These are phyloP conservation scores for Drosophila greeni DNA, from an alignment of 2,888 invertebrate species.

Conservation along the genomic window DNA sequence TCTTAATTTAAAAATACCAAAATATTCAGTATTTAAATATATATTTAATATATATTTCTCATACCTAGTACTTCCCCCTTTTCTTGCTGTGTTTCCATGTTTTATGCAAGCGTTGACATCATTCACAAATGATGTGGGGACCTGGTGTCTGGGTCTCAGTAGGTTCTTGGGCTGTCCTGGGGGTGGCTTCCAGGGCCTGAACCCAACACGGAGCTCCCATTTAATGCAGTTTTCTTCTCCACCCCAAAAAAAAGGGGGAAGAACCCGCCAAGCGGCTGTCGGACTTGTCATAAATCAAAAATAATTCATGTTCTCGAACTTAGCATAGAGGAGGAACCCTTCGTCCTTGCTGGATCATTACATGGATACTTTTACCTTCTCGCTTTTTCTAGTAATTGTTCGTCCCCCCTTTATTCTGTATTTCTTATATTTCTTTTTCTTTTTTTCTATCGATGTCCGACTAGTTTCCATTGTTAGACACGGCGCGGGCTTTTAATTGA, in stretches of 20 bases:
- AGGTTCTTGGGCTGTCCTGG: not conserved
- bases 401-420: not conserved
- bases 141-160: constrained; percentile 3
- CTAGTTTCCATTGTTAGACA: constrained; percentile 11
- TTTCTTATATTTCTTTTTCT: not conserved
- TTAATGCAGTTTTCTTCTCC: constrained; percentile 17
- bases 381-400: not conserved
- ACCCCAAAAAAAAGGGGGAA: not conserved
- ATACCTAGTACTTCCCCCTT: constrained; percentile 24
- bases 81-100: constrained; percentile 47
- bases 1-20: not conserved
- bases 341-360: constrained; percentile 10
- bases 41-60: not conserved
- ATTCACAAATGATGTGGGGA: constrained; percentile 65
- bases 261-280: constrained; percentile 27
- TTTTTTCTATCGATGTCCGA: not conserved
- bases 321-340: constrained; percentile 13
- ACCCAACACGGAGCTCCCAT: not conserved
- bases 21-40: not conserved
- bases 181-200: too few species aligned
- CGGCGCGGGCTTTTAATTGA: constrained; percentile 19
- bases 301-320: constrained; percentile 36
- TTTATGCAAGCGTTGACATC: constrained; percentile 73
- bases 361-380: not conserved
- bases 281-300: constrained; percentile 39